phyloP scores from a whole-genome alignment of 2,797 vertebrate genomes.

The Taeniopygia guttata region DNA sequence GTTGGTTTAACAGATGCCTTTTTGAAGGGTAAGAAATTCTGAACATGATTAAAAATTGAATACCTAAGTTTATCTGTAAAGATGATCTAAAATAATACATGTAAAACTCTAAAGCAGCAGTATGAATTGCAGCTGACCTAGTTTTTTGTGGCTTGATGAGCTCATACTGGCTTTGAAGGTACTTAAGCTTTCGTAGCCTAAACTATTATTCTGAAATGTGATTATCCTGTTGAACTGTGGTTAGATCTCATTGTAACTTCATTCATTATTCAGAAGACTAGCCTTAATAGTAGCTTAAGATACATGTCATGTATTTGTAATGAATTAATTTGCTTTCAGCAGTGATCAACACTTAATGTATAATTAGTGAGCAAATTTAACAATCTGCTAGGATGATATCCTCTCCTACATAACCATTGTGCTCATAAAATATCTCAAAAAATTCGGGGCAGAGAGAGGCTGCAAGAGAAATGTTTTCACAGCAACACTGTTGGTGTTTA shows the following conservation, averaged over 20 bases:
- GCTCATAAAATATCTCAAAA: background rate
- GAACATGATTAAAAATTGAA: background rate
- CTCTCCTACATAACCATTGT: background rate
- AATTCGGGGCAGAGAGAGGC: background rate
- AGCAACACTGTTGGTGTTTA: background rate
- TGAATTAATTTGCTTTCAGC: conserved; percentile 11
- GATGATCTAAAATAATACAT: background rate
- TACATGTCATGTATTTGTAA: background rate
- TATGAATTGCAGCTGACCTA: background rate
- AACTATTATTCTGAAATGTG: conserved; percentile 7
- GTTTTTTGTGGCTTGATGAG: background rate
- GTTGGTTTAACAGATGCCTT: background rate
- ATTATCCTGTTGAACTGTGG: conserved; percentile 9
- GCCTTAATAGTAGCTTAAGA: conserved; percentile 5
- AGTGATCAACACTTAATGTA: background rate
- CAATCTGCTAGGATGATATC: background rate
- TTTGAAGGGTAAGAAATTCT: background rate
- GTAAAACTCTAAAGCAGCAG: background rate
- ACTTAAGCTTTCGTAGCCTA: background rate
- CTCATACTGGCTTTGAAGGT: background rate
- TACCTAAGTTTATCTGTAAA: background rate
- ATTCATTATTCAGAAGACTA: conserved; percentile 24
- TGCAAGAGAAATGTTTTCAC: background rate
- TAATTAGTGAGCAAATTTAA: conserved; percentile 35
- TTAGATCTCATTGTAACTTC: conserved; percentile 17